These are phyloP conservation scores for Litocranius walleri DNA, from an alignment of 2,113 vertebrate genomes.

Conservation along the genomic window DNA sequence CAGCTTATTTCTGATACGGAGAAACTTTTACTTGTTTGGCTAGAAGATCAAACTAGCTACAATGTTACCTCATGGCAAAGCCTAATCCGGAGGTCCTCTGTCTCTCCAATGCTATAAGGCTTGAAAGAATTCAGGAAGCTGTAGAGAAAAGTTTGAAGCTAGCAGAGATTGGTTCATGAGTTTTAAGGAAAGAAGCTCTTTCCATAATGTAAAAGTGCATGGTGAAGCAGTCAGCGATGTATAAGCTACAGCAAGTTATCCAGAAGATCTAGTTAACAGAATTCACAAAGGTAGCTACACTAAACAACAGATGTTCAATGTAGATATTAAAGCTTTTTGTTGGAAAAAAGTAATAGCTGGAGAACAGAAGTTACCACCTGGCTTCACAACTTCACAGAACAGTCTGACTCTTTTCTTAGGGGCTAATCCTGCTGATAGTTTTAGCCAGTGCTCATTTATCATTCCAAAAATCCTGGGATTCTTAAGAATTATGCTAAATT, in stretches of 20 bases:
- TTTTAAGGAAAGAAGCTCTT: not conserved
- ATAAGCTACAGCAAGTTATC: not conserved
- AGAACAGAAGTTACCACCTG: not conserved
- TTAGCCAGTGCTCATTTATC: not conserved
- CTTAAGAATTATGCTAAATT: not conserved
- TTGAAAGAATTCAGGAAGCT: not conserved
- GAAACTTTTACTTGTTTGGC: not conserved
- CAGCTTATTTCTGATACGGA: not conserved
- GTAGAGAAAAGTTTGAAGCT: not conserved
- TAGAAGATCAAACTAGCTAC: not conserved
- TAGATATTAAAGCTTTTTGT: not conserved
- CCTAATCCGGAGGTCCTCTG: not conserved
- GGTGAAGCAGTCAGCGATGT: not conserved
- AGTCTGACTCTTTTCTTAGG: not conserved
- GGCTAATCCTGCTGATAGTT: not conserved
- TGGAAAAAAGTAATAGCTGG: not conserved
- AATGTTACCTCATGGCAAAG: not conserved
- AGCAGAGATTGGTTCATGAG: not conserved
- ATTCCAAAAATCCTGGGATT: not conserved
- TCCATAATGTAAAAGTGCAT: not conserved
- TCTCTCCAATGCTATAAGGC: not conserved
- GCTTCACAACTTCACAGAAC: not conserved
- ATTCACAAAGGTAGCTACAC: not conserved
- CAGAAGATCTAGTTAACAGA: not conserved
- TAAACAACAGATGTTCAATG: not conserved